These are phyloP conservation scores for Arrhopalites spinosus DNA, from an alignment of 2,888 invertebrate genomes.

Conservation along the genomic window DNA sequence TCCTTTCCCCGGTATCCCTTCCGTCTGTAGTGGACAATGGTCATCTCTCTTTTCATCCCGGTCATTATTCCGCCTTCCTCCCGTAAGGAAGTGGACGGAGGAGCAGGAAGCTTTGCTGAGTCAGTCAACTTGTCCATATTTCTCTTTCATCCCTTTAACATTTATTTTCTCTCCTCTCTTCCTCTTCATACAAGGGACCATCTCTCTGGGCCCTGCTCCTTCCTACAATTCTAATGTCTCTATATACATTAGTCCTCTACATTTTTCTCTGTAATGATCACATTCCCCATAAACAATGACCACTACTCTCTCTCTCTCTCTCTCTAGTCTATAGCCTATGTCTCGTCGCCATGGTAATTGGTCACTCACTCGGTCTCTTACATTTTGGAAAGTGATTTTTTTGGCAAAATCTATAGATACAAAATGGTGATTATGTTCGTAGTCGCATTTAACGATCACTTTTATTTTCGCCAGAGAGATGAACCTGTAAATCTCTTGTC, in stretches of 20 bases:
- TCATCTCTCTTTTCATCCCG: constrained; percentile 1
- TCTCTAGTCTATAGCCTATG: neutral
- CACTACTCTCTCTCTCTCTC: constrained; percentile 1
- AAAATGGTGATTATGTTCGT: neutral
- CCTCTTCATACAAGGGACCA: neutral
- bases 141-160: neutral
- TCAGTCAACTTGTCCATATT: constrained; percentile 31
- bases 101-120: constrained; percentile 28
- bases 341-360: too few species aligned
- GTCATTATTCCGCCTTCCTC: neutral
- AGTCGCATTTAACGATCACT: neutral
- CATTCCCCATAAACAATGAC: neutral
- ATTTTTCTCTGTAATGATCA: neutral
- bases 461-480: neutral
- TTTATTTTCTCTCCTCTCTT: constrained; percentile 16
- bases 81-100: constrained; percentile 8
- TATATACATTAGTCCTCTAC: neutral
- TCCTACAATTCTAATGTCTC: neutral
- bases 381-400: neutral
- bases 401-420: neutral
- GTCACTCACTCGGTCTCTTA: too few species aligned
- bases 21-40: constrained; percentile 29
- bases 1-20: constrained; percentile 22
- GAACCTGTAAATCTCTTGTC: neutral
- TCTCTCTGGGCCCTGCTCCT: neutral